A percentile compares a stretch with the other conserved stretches of the same genome.
Conservation (phyloP, 2,888 invertebrate genomes). For the Parasteatoda lunata region DNA sequence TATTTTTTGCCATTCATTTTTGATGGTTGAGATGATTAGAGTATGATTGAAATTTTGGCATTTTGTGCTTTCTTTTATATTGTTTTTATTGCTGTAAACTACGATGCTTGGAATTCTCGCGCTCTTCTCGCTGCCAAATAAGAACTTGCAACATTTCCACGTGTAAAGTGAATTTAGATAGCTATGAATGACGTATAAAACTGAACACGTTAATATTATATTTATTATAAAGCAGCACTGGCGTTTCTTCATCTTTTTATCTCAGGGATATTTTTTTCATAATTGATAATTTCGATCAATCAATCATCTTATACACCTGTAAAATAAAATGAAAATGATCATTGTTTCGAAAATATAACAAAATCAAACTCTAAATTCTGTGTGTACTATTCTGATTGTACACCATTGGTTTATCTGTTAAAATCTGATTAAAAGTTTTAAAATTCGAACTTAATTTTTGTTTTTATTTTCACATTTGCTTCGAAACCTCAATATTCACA, state of each 20-base stretch:
- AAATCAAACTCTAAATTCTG: no score
- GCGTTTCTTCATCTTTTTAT: conserved; percentile 10
- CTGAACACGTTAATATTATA: conserved; percentile 1
- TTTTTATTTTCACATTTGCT: no score
- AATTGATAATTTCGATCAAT: background rate
- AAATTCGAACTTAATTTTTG: no score
- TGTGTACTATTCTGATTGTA: no score
- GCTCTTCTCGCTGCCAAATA: background rate
- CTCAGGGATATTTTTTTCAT: background rate
- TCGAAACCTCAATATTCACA: no score
- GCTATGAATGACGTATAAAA: background rate
- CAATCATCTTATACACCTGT: background rate
- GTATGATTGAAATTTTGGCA: background rate
- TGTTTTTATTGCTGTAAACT: conserved; percentile 6
- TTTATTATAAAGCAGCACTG: background rate
- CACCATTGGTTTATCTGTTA: no score
- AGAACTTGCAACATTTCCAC: background rate
- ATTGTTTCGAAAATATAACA: no score
- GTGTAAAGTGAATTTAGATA: conserved; percentile 5
- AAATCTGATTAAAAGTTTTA: no score
- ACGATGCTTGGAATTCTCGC: conserved; percentile 9
- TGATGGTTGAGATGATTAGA: background rate
- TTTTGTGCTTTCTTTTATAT: background rate
- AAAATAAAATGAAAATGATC: background rate
- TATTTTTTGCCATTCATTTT: conserved; percentile 20